Evolutionary conservation across 2,113 vertebrate genomes (phyloP), one percentile per base, ranked within the genome.

Genomic region (Terrapene triunguis): DNA sequence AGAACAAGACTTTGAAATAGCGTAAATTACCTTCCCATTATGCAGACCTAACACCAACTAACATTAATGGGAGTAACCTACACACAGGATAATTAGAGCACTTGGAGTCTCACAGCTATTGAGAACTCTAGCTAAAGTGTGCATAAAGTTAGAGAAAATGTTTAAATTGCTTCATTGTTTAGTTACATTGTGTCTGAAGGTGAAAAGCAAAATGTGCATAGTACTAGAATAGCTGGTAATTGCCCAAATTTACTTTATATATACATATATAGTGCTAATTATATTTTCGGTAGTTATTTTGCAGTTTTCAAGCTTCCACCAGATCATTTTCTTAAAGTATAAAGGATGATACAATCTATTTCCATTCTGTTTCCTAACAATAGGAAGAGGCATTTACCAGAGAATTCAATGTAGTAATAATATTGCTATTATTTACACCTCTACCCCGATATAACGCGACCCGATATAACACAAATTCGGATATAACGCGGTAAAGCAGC

Each of bases 261-360:
- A 94, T 95, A 96, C 97, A 96, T 78, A 93, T 91, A 87, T 47
- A 65, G 81, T 97, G 94, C 88, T 97, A 96, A 97, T 98, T 98
- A 84, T 97, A 89, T 95, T 97, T 97, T 93, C 92, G 32, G 74
- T 95, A 83, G 59, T 86, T 95, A 94, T 29, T 80, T 88, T 88
- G 74, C 90, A 96, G 89, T 95, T 97, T 97, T 95, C 88, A 96
- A 95, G 87, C 87, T 97, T 97, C 93, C 90, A 62, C 87, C 51
- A 92, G 93, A 93, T 53, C 82, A 51, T 78, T 96, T 96, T 89
- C 94, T 89, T 97, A 87, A 81, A 95, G 95, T 84, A 24, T 78
- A 93, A 92, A 94, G 69, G 85, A 54, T 85, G 82, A 24, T 51
- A 82, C 85, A 92, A 86, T 92, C 84, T 89, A 55, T 91, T 98